These are phyloP conservation scores for Diglossa cyanea DNA, from an alignment of 2,797 vertebrate species.

Conservation along the genomic window DNA sequence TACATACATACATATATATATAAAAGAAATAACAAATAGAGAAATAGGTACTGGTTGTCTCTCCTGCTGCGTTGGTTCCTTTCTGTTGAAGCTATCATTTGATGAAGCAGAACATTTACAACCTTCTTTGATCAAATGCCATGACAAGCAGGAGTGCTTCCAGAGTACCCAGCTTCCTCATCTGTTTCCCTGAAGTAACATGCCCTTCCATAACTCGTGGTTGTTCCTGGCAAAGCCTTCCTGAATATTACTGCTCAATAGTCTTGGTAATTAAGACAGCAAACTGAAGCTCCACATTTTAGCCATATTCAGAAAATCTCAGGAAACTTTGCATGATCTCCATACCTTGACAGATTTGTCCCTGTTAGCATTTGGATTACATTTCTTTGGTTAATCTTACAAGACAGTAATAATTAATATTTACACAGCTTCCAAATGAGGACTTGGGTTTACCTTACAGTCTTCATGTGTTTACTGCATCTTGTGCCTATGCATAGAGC, in stretches of 20 bases:
- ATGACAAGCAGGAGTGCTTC: neutral
- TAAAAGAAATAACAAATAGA: neutral
- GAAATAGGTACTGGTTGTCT: neutral
- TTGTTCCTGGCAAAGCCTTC: neutral
- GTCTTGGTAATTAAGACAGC: neutral
- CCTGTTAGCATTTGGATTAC: neutral
- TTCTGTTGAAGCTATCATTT: neutral
- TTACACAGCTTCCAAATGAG: neutral
- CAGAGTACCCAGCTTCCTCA: neutral
- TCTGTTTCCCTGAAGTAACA: neutral
- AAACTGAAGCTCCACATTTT: neutral
- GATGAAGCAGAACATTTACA: neutral
- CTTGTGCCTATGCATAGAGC: neutral
- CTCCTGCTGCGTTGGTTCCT: neutral
- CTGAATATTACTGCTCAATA: neutral
- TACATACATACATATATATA: neutral
- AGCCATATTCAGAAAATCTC: neutral
- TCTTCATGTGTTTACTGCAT: neutral
- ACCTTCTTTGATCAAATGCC: neutral
- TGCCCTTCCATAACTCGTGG: neutral
- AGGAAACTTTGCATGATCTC: neutral
- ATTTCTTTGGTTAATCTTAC: slow-evolving; percentile 9
- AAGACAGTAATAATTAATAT: neutral
- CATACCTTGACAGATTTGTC: neutral
- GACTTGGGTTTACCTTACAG: neutral